phyloP scores from a whole-genome alignment of 2,888 invertebrate species.

The Amphipyra tragopoginis region DNA sequence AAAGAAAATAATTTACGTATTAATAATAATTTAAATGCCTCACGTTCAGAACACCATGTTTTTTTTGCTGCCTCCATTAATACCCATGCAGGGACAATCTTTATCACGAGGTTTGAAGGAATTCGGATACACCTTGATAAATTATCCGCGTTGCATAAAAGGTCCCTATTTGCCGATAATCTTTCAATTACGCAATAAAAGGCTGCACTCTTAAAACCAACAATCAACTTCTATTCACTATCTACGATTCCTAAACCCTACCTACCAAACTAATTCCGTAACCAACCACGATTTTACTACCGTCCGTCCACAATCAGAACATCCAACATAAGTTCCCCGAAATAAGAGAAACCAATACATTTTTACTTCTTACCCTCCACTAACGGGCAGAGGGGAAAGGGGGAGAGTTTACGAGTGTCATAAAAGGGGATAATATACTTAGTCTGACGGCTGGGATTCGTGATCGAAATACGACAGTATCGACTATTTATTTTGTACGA shows the following conservation, averaged over 20 bases:
- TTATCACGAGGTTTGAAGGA: too few relatives aligned
- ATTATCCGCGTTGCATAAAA: too few relatives aligned
- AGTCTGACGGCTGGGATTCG: conserved; percentile 51
- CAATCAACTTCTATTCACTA: too few relatives aligned
- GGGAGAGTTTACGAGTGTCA: conserved; percentile 65
- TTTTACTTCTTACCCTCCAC: conserved; percentile 26
- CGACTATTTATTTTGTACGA: conserved; percentile 49
- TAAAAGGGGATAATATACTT: conserved; percentile 68
- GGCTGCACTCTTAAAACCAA: too few relatives aligned
- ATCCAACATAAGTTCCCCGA: conserved; percentile 33
- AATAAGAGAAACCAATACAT: conserved; percentile 58
- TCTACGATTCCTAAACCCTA: background rate
- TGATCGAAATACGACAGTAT: conserved; percentile 60
- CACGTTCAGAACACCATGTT: too few relatives aligned
- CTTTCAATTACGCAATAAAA: too few relatives aligned
- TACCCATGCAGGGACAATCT: too few relatives aligned
- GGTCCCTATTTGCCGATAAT: too few relatives aligned
- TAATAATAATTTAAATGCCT: too few relatives aligned
- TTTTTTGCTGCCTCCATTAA: too few relatives aligned
- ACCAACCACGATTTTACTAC: conserved; percentile 7
- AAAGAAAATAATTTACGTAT: too few relatives aligned
- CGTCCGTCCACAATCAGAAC: conserved; percentile 23
- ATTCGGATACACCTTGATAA: too few relatives aligned
- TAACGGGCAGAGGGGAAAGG: conserved; percentile 4
- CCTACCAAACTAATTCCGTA: background rate